These are phyloP conservation scores for Priocnemis perturbator DNA, from an alignment of 2,888 invertebrate genomes.

Conservation along the genomic window DNA sequence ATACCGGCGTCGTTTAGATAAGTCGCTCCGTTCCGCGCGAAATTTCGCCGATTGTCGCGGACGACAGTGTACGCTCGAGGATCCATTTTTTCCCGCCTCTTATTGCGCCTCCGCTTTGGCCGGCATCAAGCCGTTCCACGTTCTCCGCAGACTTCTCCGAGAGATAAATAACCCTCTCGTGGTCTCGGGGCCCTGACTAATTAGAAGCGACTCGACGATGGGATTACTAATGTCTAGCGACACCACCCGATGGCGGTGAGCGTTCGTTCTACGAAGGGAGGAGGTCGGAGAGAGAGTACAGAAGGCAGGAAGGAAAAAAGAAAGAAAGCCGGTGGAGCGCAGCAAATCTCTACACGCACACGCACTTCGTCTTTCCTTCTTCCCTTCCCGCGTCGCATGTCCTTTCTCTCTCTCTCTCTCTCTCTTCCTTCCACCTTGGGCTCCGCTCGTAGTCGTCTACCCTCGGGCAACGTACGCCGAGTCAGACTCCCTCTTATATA, in stretches of 20 bases:
- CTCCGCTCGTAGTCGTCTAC: not conserved
- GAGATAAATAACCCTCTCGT: slow-evolving; percentile 17
- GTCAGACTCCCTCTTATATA: not conserved
- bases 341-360: slow-evolving; percentile 13
- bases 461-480: not conserved
- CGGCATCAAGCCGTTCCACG: not conserved
- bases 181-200: slow-evolving; percentile 18
- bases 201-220: slow-evolving; percentile 29
- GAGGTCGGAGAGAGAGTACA: no score
- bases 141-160: slow-evolving; percentile 1
- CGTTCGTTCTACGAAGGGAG: no score
- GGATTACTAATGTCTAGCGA: slow-evolving; percentile 31
- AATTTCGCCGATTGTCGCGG: not conserved
- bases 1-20: no score
- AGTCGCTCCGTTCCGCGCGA: not conserved
- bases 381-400: slow-evolving; percentile 21
- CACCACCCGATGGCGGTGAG: slow-evolving; percentile 10
- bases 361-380: slow-evolving; percentile 20
- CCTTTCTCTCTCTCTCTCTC: not conserved
- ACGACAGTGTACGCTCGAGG: no score
- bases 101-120: no score
- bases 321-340: slow-evolving; percentile 2
- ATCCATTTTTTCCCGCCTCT: not conserved
- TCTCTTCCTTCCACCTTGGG: not conserved
- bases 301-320: slow-evolving; percentile 3